Evolutionary conservation across 2,797 vertebrate species (phyloP).

Genomic region (Danio albolineatus): DNA sequence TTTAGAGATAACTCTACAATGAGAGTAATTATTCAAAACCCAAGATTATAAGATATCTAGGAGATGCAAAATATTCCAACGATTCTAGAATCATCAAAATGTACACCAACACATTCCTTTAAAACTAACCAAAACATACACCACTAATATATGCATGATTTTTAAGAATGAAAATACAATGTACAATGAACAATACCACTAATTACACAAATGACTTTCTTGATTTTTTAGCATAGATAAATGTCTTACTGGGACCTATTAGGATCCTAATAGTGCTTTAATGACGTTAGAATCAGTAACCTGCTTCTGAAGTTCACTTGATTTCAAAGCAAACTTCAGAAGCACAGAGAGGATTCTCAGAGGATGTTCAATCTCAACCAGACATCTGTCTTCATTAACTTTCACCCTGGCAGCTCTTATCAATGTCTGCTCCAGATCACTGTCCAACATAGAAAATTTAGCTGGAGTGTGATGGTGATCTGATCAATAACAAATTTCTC

Average conservation of each 20-base stretch:
- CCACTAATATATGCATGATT: background rate
- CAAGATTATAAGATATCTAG: no score
- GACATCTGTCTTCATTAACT: conserved; percentile 29
- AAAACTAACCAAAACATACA: background rate
- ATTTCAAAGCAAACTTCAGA: conserved; percentile 2
- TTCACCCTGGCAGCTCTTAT: background rate
- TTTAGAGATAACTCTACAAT: no score
- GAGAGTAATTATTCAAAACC: no score
- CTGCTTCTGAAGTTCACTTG: background rate
- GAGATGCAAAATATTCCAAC: no score
- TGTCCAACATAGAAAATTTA: background rate
- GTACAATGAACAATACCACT: background rate
- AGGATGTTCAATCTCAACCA: conserved; percentile 6
- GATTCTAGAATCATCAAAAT: no score
- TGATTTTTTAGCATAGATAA: background rate
- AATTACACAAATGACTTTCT: background rate
- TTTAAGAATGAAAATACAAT: background rate
- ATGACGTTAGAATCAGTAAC: background rate
- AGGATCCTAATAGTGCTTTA: background rate
- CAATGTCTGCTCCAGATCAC: background rate
- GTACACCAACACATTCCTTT: no score
- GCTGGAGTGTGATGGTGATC: background rate
- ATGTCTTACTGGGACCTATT: background rate
- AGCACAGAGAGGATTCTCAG: background rate
- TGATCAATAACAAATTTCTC: background rate